Evolutionary conservation across 2,113 vertebrate genomes (phyloP), one percentile per base, ranked within the genome.

Genomic region (Spea bombifrons): DNA sequence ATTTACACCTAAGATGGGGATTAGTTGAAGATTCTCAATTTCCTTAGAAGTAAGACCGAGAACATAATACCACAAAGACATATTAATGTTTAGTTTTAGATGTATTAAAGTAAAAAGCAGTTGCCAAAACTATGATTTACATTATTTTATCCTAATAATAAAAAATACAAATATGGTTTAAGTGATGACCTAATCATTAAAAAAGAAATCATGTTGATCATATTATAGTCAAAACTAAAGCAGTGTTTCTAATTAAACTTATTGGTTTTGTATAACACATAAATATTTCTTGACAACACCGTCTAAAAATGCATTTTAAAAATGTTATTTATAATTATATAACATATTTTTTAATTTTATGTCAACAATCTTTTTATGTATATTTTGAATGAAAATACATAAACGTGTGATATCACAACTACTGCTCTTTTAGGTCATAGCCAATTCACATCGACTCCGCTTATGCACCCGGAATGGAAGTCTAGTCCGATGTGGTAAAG

Each of bases 1-100:
- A 93, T 94, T 96, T 94, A 94, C 94, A 95, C 94, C 88, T 84
- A 90, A 89, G 91, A 90, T 91, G 89, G 91, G 89, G 83, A 81
- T 85, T 85, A 84, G 8, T 44, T 8, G 49, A 81, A 71, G 17
- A 69, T 45, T 12, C 76, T 63, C 52, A 73, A 78, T 73, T 66
- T 46, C 68, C 71, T 30, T 87, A 85, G 81, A 73, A 6, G 59
- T 77, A 0, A 1, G 48, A 76, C 82, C 66, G 45, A 63, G 0
- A 55, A 79, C 50, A 65, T 30, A 30, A 30, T 30, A 30, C 30
- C 30, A 30, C 30, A 30, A n/a, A 30, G 30, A 30, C 30, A 30
- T 30, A 30, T 30, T 30, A 30, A 30, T 30, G 30, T 30, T 30
- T 30, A 1, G 30, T 30, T 30, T 30, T 30, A 30, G 1, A 30